Conservation (phyloP, 1,140 invertebrate genomes). For the Bombus pyrosoma region DNA sequence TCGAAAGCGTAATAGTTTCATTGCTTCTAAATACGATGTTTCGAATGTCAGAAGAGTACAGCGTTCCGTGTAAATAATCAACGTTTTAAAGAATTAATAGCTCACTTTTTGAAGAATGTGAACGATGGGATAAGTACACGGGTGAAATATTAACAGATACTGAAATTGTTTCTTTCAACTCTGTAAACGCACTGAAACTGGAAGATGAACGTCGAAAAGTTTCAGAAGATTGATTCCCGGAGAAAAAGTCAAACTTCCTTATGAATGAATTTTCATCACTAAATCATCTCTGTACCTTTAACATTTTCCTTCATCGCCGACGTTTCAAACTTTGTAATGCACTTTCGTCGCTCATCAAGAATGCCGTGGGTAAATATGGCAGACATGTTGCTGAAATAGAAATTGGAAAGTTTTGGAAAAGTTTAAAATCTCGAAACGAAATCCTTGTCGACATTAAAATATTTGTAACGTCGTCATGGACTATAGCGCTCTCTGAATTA, state of each 20-base stretch:
- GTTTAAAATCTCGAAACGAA: neutral
- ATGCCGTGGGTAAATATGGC: neutral
- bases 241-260: neutral
- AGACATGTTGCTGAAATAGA: neutral
- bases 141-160: neutral
- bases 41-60: too few species aligned
- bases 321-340: slow-evolving; percentile 7
- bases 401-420: neutral
- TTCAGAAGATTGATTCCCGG: slow-evolving; percentile 3
- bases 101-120: neutral
- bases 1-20: neutral
- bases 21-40: neutral
- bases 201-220: neutral
- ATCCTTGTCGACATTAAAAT: neutral
- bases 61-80: neutral
- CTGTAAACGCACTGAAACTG: neutral
- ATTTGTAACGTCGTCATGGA: neutral
- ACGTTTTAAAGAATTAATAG: neutral
- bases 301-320: neutral
- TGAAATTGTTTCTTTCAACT: too few species aligned
- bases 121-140: neutral
- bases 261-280: neutral
- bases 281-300: neutral
- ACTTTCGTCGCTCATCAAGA: neutral
- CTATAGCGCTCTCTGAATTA: neutral